Conservation (phyloP, 2,797 vertebrate species). For the Scarus forsteni region DNA sequence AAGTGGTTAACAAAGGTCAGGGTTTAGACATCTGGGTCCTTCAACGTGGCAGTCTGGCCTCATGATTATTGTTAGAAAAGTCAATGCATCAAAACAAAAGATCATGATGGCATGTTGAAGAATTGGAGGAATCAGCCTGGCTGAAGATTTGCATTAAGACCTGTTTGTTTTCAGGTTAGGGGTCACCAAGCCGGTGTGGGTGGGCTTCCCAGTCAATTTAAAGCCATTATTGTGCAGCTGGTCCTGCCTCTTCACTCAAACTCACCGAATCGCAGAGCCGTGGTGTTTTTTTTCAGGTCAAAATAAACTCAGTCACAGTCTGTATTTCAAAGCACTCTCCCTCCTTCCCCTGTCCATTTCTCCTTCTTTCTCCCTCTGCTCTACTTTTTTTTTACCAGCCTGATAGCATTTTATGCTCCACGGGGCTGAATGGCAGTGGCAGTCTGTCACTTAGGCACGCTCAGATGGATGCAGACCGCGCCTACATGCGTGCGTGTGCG, state of each 20-base stretch:
- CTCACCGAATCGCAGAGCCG: background rate
- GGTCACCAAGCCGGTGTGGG: slow-evolving; percentile 49
- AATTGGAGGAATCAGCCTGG: background rate
- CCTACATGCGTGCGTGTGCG: slow-evolving; percentile 16
- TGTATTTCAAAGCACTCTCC: slow-evolving; percentile 41
- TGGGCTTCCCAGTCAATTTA: slow-evolving; percentile 50
- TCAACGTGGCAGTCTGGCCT: background rate
- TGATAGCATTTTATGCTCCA: slow-evolving; percentile 56
- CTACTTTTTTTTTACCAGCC: slow-evolving; percentile 59
- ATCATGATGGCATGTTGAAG: background rate
- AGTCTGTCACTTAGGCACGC: slow-evolving; percentile 64
- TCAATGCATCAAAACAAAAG: background rate
- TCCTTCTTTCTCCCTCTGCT: slow-evolving; percentile 6
- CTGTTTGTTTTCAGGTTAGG: slow-evolving; percentile 23
- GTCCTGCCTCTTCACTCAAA: slow-evolving; percentile 12
- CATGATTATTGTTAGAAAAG: background rate
- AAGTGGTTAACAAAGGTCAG: background rate
- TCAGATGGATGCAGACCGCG: slow-evolving; percentile 48
- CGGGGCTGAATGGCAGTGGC: slow-evolving; percentile 60
- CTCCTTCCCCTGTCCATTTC: background rate
- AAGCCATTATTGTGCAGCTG: slow-evolving; percentile 40
- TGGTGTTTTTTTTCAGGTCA: slow-evolving; percentile 51
- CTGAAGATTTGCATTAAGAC: background rate
- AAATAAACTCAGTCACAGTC: slow-evolving; percentile 46
- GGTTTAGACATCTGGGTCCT: slow-evolving; percentile 5